Evolutionary conservation across 2,797 vertebrate species (phyloP), one percentile per base, ranked within the genome.

Genomic region (Megaceryle alcyon): DNA sequence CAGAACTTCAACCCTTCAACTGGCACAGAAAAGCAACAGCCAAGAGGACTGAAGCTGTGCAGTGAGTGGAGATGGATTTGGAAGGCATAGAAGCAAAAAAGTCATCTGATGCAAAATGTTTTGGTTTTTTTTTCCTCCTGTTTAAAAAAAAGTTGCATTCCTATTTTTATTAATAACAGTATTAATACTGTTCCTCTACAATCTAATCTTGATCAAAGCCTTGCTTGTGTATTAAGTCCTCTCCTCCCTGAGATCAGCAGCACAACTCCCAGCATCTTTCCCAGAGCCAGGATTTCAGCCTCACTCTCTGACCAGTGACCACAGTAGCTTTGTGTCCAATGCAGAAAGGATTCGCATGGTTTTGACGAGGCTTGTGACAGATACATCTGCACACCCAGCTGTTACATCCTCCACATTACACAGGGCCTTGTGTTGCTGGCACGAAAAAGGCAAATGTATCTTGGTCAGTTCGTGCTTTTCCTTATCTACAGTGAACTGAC

Each of bases 321-420:
- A 28, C 35, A n/a, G 20, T 2, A 66, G 46, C 39, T 72, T 15
- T 11, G 15, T 51, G 66, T 14, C 43, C 43, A 29, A 10, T 5
- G 11, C 26, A 41, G 61, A 4, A 23, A 31, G 65, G 25, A 6
- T 53, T 64, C 28, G 21, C 15, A 1, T 4, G 23, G 49, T 9
- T 26, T n/a, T 48, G 49, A 44, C 6, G 59, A 86, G 56, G 37
- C 43, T 48, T 68, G 41, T 28, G 2, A 1, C 2, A 61, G 53
- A 37, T 16, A 26, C 31, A 23, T 37, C 16, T 14, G 26, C 41
- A n/a, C 2, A 10, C 6, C 48, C 1, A 0, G 37, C 9, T 15
- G 15, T 46, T 56, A 56, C 1, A 0, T 41, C 9, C 53, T 61
- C n/a, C 5, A 19, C 9, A 1, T 8, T 44, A 54, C 28, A 64